Percentiles rank a stretch among this genome's conserved stretches.
Evolutionary conservation across 1,140 invertebrate species (phyloP).

Genomic region (Mylabris phalerata): DNA sequence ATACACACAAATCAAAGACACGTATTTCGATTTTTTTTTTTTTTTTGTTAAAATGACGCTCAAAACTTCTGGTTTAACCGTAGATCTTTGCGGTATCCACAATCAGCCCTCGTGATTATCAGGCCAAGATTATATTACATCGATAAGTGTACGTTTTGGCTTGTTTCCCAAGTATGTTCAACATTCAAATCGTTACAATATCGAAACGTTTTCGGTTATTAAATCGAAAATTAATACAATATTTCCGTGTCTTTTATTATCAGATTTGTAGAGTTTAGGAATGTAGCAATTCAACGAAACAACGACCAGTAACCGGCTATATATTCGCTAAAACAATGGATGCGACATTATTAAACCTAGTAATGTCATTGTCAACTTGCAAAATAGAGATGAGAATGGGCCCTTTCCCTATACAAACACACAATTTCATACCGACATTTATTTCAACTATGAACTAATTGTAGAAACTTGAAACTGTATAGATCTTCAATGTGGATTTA

Average conservation of each 20-base stretch:
- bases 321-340: conserved; percentile 16
- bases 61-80: conserved; percentile 12
- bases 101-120: conserved; percentile 24
- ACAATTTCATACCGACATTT: too few species aligned
- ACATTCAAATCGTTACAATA: too few species aligned
- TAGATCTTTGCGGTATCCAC: conserved; percentile 20
- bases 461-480: neutral
- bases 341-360: conserved; percentile 15
- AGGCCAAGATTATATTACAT: conserved; percentile 13
- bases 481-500: too few species aligned
- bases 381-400: conserved; percentile 14
- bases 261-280: conserved; percentile 8
- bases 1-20: too few species aligned
- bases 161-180: conserved; percentile 1
- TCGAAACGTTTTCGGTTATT: too few species aligned
- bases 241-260: too few species aligned
- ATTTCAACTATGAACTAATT: conserved; percentile 12
- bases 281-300: conserved; percentile 13
- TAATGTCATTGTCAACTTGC: conserved; percentile 17
- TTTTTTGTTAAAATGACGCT: too few species aligned
- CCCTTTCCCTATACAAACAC: neutral
- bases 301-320: conserved; percentile 13
- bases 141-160: conserved; percentile 3
- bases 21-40: too few species aligned
- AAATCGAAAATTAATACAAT: too few species aligned